phyloP scores from a whole-genome alignment of 2,888 invertebrate species.

The Lithophane semibrunnea region DNA sequence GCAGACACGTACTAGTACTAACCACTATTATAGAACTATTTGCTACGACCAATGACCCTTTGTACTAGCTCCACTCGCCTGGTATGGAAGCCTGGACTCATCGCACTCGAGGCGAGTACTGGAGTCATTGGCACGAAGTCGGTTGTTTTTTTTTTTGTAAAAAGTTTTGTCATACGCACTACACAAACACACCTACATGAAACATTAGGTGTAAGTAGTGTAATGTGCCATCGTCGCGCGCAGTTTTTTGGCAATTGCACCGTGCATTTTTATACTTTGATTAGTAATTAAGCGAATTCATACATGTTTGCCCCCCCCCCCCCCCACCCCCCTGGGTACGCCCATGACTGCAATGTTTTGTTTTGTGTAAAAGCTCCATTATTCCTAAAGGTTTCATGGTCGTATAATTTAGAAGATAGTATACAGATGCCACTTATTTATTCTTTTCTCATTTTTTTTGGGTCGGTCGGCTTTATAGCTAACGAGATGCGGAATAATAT shows the following conservation, averaged over 20 bases:
- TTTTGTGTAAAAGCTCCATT: not conserved
- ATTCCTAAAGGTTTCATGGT: not conserved
- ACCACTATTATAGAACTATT: not conserved
- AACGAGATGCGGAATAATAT: constrained; percentile 32
- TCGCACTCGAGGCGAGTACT: not conserved
- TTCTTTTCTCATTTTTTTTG: not conserved
- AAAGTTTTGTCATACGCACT: no score
- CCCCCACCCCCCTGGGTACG: no score
- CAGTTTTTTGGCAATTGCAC: no score
- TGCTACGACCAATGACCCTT: constrained; percentile 49
- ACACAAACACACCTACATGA: no score
- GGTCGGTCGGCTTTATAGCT: not conserved
- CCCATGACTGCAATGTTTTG: not conserved
- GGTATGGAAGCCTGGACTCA: constrained; percentile 27
- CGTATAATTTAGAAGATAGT: constrained; percentile 7
- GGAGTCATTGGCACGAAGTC: constrained; percentile 39
- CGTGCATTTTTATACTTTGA: no score
- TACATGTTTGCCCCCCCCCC: no score
- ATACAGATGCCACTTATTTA: not conserved
- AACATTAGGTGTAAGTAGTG: no score
- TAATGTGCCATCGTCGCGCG: no score
- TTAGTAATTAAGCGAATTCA: no score
- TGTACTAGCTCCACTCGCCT: constrained; percentile 22
- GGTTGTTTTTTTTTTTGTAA: no score
- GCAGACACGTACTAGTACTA: constrained; percentile 31